Conservation (phyloP, 1,140 invertebrate genomes). For the Wasmannia auropunctata region DNA sequence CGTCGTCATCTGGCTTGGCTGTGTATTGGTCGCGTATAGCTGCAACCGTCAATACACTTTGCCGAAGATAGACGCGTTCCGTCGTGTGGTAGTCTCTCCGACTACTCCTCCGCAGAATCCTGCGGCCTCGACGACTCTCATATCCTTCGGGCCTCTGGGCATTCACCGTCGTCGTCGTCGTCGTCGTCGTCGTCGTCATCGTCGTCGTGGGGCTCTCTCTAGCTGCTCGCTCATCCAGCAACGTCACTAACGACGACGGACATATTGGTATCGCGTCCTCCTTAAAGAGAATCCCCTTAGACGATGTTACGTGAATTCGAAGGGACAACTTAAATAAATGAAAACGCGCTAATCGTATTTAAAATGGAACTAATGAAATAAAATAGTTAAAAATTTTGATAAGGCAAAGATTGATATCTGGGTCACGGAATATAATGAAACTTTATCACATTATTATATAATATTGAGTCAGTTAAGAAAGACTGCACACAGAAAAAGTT, state of each 20-base stretch:
- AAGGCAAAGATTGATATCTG: not conserved
- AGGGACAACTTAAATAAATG: not conserved
- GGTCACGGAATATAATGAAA: not conserved
- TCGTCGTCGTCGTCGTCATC: conserved; percentile 42
- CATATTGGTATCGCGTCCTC: conserved; percentile 69
- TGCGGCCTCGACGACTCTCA: conserved; percentile 72
- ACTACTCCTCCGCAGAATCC: conserved; percentile 70
- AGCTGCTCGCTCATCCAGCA: conserved; percentile 70
- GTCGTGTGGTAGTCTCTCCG: conserved; percentile 65
- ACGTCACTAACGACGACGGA: conserved; percentile 74
- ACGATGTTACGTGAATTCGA: conserved; percentile 54
- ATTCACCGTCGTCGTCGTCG: conserved; percentile 60
- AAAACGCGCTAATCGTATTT: not conserved
- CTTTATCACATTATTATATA: not conserved
- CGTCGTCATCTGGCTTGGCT: conserved; percentile 53
- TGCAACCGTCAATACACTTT: conserved; percentile 78
- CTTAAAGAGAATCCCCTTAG: conserved; percentile 66
- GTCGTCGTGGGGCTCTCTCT: conserved; percentile 38
- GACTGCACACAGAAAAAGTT: not conserved
- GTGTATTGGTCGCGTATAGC: conserved; percentile 70
- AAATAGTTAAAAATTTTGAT: not conserved
- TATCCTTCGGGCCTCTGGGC: conserved; percentile 78
- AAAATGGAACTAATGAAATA: not conserved
- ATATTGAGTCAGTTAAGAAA: not conserved
- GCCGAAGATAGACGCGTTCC: conserved; percentile 74